phyloP scores from a whole-genome alignment of 2,888 invertebrate species.

The Andrena praecox region DNA sequence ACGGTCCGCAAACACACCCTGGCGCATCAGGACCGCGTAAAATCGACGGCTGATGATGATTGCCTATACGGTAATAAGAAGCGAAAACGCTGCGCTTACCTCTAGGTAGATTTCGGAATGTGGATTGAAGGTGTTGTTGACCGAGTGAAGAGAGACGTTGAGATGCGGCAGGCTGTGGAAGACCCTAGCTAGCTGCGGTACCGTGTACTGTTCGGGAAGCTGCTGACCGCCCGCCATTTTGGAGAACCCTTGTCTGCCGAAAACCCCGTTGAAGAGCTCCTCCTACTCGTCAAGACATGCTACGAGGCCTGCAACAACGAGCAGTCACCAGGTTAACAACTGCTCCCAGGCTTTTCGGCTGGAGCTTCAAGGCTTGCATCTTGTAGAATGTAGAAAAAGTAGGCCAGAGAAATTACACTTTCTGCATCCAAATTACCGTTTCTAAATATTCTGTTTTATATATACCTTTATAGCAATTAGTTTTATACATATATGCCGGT shows the following conservation, averaged over 20 bases:
- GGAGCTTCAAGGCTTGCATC: background rate
- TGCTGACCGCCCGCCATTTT: constrained; percentile 84
- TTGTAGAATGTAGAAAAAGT: background rate
- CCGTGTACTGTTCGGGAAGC: constrained; percentile 90
- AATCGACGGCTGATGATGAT: too few species aligned
- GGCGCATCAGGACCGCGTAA: too few species aligned
- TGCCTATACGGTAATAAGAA: background rate
- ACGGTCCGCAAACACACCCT: too few species aligned
- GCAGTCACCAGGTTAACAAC: constrained; percentile 20
- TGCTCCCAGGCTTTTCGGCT: background rate
- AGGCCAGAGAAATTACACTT: constrained; percentile 7
- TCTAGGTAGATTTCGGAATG: constrained; percentile 95
- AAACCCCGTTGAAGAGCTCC: constrained; percentile 78
- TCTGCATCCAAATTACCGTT: too few species aligned
- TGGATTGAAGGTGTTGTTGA: constrained; percentile 96
- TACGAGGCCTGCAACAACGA: constrained; percentile 78
- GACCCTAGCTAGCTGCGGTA: constrained; percentile 94
- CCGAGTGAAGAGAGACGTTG: constrained; percentile 95
- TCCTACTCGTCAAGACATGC: constrained; percentile 84
- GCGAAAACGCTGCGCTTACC: constrained; percentile 86
- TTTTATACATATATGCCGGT: too few species aligned
- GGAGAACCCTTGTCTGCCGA: constrained; percentile 81
- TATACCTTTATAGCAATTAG: too few species aligned
- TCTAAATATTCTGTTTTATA: too few species aligned
- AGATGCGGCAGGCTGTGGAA: constrained; percentile 96